These are phyloP conservation scores for Linepithema humile DNA, from an alignment of 1,140 invertebrate genomes.

Conservation along the genomic window DNA sequence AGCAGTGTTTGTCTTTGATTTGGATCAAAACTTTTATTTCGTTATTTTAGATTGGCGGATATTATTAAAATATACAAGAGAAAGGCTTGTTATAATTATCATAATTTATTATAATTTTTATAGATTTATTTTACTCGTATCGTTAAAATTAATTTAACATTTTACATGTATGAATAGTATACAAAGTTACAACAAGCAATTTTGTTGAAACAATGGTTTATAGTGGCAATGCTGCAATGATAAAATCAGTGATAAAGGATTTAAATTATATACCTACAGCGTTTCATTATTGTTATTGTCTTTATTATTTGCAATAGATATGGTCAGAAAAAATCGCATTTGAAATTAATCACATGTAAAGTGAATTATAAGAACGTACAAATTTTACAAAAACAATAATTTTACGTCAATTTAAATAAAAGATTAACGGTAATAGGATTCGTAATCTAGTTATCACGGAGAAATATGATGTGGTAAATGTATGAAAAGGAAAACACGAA, in stretches of 20 bases:
- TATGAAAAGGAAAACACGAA: constrained; percentile 37
- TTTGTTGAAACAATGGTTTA: not conserved
- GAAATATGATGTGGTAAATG: constrained; percentile 35
- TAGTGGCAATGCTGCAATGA: not conserved
- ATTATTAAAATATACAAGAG: too few species aligned
- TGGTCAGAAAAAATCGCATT: not conserved
- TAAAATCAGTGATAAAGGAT: not conserved
- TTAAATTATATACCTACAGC: not conserved
- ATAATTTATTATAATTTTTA: not conserved
- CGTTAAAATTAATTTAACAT: constrained; percentile 3
- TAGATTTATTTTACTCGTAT: not conserved
- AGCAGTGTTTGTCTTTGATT: not conserved
- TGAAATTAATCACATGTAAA: not conserved
- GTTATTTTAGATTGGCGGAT: too few species aligned
- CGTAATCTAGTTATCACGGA: constrained; percentile 31
- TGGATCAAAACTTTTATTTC: not conserved
- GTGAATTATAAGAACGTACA: constrained; percentile 15
- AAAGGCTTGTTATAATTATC: too few species aligned
- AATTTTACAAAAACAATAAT: constrained; percentile 30
- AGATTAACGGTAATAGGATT: constrained; percentile 50
- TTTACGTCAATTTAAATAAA: constrained; percentile 22
- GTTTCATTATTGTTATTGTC: not conserved
- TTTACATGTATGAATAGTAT: not conserved
- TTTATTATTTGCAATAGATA: not conserved
- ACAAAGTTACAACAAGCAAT: not conserved